Base-by-base conservation (phyloP, 2,888 invertebrate species). In the Trichogramma evanescens region DNA sequence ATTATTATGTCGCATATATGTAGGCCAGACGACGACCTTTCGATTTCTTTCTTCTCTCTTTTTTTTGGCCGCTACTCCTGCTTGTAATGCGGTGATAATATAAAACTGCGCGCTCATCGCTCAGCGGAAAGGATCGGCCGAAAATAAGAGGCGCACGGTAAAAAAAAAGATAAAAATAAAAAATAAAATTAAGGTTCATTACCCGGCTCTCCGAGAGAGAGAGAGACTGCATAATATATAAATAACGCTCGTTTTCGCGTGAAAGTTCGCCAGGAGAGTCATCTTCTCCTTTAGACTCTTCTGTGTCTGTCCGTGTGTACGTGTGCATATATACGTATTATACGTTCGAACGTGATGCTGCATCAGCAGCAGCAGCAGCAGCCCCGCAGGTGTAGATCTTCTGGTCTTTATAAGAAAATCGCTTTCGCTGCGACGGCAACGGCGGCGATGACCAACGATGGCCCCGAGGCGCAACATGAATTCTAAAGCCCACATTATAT, bases 191-290 rank as follows among this genome's bases (percentile, higher is more conserved):
- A 26, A 26, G 26, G 26, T 26, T 26, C 26, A 26, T 26, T 26
- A 26, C 26, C 26, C 26, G 2, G 26, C 26, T 26, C 26, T 26
- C 26, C 26, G 26, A 1, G 26, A 26, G 26, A 13, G 13, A 13
- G 13, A 26, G 26, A 26, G 26, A 26, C 26, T 26, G 26, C 26
- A 26, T 26, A 26, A 26, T 49, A 59, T 59, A 59, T 57, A 58
- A 57, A 63, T 58, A 66, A 66, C 65, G 66, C 26, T 26, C 26
- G 26, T 26, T 26, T 67, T 66, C 60, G 60, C 63, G 72, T 70
- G 72, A 72, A 73, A 73, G 72, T 73, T 71, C 63, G 49, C 38
- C 42, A 43, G 44, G 39, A 44, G 38, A 55, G 44, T 49, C 48
- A 56, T 45, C 52, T 26, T 53, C 44, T 56, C 10, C 38, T 66